Base-by-base conservation (phyloP, 2,888 invertebrate species). In the Chymomyza amoena region DNA sequence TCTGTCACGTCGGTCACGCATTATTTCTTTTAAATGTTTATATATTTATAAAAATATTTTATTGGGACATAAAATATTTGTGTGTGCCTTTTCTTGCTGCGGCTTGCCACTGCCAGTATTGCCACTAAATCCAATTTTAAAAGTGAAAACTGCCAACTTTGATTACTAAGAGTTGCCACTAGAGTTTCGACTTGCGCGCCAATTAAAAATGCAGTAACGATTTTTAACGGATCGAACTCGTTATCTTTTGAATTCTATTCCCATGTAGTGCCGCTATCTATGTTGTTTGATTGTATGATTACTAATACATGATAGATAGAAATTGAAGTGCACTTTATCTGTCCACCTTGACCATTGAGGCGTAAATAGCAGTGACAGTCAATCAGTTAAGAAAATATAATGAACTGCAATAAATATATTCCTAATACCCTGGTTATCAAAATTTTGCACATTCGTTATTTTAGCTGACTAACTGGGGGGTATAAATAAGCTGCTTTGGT, bases 1-100 rank as follows among this genome's bases (percentile, higher is more conserved):
- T 54, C 79, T 72, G 4, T 78, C 78, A 0, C 80, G 73, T 68
- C 76, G 70, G 16, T 83, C 82, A 6, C 88, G 70, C 89, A 88
- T 80, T 77, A 4, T 39, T 9, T 4, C 39, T 45, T 4, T 45
- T 1, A 13, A 45, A 45, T 45, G 39, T 45, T 45, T 45, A 45
- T 7, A 7, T 32, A 2, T 45, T 45, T 45, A 13, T 15, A 13
- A 45, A 45, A 36, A 9, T 36, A 7, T 36, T 6, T 0, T 36
- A 36, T 9, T 45, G 13, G 13, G 39, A 6, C 39, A 13, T 4
- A 13, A 10, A 45, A 45, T 1, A 45, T 45, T 45, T 45, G 6
- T 13, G 13, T 45, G 4, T 45, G 39, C 10, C 6, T 45, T 13
- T 45, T 10, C 4, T 45, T 45, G 39, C 13, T 13, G 13, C 39